Percentiles rank a stretch among this genome's conserved stretches.
These are phyloP conservation scores for Trissolcus japonicus DNA, from an alignment of 2,888 invertebrate genomes.

Conservation along the genomic window DNA sequence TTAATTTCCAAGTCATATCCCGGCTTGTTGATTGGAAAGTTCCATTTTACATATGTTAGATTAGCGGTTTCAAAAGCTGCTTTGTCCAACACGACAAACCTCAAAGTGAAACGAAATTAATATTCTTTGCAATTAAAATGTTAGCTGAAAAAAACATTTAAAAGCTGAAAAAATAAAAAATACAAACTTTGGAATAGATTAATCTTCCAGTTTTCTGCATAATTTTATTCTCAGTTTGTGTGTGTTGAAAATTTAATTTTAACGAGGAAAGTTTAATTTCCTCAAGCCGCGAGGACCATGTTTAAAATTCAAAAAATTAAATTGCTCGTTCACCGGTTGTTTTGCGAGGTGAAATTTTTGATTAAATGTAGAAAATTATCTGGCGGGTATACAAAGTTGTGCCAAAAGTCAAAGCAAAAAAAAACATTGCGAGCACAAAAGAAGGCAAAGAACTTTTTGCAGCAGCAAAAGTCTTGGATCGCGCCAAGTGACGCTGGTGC, in stretches of 20 bases:
- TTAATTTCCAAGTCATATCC: conserved; percentile 18
- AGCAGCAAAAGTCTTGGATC: conserved; percentile 15
- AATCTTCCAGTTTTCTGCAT: neutral
- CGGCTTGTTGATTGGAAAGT: conserved; percentile 18
- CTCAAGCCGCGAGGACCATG: neutral
- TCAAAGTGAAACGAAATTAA: neutral
- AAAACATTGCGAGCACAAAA: conserved; percentile 26
- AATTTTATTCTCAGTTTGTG: neutral
- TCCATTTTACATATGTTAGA: conserved; percentile 12
- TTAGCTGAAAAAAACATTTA: too few relatives aligned
- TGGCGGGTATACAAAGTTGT: neutral
- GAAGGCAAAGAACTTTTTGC: conserved; percentile 26
- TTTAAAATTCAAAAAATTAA: neutral
- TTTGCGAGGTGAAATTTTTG: conserved; percentile 10
- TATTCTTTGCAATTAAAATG: neutral
- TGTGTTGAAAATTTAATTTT: neutral
- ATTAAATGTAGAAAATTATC: conserved; percentile 26
- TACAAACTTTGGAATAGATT: neutral
- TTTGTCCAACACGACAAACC: neutral
- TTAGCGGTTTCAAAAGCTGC: neutral
- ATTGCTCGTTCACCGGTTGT: neutral
- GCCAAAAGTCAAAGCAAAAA: neutral
- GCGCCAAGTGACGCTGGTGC: conserved; percentile 26
- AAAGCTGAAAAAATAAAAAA: neutral
- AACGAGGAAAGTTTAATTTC: neutral